These are phyloP conservation scores for Argopecten irradians DNA, from an alignment of 1,140 invertebrate species.

Conservation along the genomic window DNA sequence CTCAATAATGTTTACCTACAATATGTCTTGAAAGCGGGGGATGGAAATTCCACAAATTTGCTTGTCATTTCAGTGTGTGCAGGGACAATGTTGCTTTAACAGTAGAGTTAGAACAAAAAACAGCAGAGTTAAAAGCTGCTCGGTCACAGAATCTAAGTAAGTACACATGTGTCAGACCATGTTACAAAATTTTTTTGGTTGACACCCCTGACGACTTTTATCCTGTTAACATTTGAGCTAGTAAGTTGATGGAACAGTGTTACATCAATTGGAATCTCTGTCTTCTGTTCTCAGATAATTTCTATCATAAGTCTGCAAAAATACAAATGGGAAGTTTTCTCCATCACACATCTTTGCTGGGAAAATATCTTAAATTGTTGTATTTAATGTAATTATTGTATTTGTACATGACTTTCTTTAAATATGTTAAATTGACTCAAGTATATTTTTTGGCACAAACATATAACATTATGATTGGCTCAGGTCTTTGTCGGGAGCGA, in stretches of 20 bases:
- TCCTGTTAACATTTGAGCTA: background rate
- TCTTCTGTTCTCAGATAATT: too few relatives aligned
- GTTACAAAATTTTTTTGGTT: background rate
- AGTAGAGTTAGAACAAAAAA: slow-evolving; percentile 59
- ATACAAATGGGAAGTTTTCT: too few relatives aligned
- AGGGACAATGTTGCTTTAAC: slow-evolving; percentile 69
- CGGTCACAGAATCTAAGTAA: slow-evolving; percentile 69
- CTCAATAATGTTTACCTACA: too few relatives aligned
- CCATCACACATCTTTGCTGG: too few relatives aligned
- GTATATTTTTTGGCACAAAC: too few relatives aligned
- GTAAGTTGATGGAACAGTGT: background rate
- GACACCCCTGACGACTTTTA: background rate
- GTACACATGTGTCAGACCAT: slow-evolving; percentile 22
- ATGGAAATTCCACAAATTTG: too few relatives aligned
- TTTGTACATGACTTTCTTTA: background rate
- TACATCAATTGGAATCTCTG: too few relatives aligned
- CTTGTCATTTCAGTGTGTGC: slow-evolving; percentile 63
- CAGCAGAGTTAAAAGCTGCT: slow-evolving; percentile 64
- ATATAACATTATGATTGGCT: background rate
- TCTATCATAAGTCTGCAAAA: too few relatives aligned
- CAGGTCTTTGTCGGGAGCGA: slow-evolving; percentile 69
- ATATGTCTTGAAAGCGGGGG: too few relatives aligned
- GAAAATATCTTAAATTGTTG: background rate
- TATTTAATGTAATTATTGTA: too few relatives aligned
- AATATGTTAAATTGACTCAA: background rate